phyloP scores from a whole-genome alignment of 2,888 invertebrate species.

The Bugula neritina region DNA sequence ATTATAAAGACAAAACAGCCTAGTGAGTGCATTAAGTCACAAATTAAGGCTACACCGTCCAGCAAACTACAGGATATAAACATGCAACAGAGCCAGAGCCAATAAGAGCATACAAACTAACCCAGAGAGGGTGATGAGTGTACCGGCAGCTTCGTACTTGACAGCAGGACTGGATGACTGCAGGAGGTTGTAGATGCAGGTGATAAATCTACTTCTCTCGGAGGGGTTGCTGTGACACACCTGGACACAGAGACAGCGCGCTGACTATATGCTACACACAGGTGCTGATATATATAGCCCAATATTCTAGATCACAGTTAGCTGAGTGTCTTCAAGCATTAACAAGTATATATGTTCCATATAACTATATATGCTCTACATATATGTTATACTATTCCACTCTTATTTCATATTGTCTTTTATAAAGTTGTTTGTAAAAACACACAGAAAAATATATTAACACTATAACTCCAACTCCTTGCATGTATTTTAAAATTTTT shows the following conservation, averaged over 20 bases:
- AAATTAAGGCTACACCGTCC: neutral
- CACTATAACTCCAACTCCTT: too few relatives aligned
- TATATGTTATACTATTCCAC: too few relatives aligned
- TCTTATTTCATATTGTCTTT: too few relatives aligned
- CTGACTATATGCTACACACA: neutral
- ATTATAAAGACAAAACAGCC: neutral
- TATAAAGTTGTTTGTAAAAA: too few relatives aligned
- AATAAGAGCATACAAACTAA: too few relatives aligned
- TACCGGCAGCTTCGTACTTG: constrained; percentile 96
- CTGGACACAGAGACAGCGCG: constrained; percentile 52
- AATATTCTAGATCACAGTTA: too few relatives aligned
- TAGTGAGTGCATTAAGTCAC: neutral
- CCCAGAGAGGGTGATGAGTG: constrained; percentile 88
- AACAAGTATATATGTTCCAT: too few relatives aligned
- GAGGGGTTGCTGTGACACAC: constrained; percentile 93
- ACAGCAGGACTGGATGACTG: constrained; percentile 94
- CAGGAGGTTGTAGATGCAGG: constrained; percentile 93
- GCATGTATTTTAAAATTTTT: too few relatives aligned
- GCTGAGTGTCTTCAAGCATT: too few relatives aligned
- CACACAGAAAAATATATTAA: too few relatives aligned
- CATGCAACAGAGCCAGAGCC: too few relatives aligned
- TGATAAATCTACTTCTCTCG: constrained; percentile 91
- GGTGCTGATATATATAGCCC: neutral
- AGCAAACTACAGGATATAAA: neutral
- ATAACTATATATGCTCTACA: too few relatives aligned